Base-by-base conservation (phyloP, 2,888 invertebrate genomes). In the Sepiola atlantica region DNA sequence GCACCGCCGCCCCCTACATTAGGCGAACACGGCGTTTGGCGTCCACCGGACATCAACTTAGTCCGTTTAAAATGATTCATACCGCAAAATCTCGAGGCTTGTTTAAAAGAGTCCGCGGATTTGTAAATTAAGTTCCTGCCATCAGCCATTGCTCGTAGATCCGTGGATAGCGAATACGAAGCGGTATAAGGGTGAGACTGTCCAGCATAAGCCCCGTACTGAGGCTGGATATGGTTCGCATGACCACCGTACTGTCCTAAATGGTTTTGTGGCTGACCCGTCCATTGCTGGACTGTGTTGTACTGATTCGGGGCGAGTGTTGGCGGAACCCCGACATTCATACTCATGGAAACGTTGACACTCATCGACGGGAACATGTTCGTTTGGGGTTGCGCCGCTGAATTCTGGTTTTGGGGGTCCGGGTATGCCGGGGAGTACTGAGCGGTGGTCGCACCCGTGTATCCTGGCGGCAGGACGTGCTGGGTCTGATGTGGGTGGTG, bases 311-410 rank as follows among this genome's bases (percentile, higher is more conserved):
- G 92, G 0, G 95, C 96, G 57, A 96, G 95, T 91, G 95, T 95
- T 16, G 96, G 95, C 24, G 98, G 97, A 94, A 98, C 97, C 94
- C 99, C 99, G 98, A 99, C 99, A 94, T 99, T 99, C 99, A 99
- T 99, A 97, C 99, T 99, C 99, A 99, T 99, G 96, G 98, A 98
- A 0, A 99, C 99, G 97, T 99, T 99, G 95, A 99, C 99, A 96
- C 99, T 99, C 99, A 99, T 99, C 96, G 99, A 98, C 94, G 99
- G 99, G 97, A 98, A 98, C 95, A 96, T 95, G 94, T 96, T 96
- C 45, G 96, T 95, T 95, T 96, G 96, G 61, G 96, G 96, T 54
- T 96, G 94, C 54, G 95, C 95, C 92, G 96, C 96, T 91, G 95
- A 90, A 92, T 93, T 91, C 28, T 93, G 95, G 94, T 55, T 94